These are phyloP conservation scores for Stegodyphus dumicola DNA, from an alignment of 1,140 invertebrate genomes.

Conservation along the genomic window DNA sequence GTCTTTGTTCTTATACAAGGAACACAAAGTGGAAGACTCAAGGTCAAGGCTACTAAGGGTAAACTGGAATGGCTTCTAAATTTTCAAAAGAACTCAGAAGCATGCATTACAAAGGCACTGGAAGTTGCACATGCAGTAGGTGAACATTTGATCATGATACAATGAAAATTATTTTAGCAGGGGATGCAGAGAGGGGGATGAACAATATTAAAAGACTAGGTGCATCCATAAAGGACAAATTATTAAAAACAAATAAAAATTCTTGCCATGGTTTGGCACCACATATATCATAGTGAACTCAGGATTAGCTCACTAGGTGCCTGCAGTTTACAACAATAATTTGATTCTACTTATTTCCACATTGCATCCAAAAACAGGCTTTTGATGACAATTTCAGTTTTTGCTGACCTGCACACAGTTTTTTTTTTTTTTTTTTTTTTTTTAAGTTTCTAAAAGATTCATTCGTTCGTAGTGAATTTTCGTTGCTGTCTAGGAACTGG, in stretches of 20 bases:
- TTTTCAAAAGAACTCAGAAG: slow-evolving; percentile 60
- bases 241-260: slow-evolving; percentile 47
- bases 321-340: slow-evolving; percentile 51
- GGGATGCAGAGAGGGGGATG: slow-evolving; percentile 53
- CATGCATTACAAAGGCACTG: slow-evolving; percentile 61
- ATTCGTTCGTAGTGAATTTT: slow-evolving; percentile 49
- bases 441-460: slow-evolving; percentile 51
- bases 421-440: slow-evolving; percentile 11
- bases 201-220: slow-evolving; percentile 58
- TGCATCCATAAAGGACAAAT: slow-evolving; percentile 48
- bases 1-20: slow-evolving; percentile 59
- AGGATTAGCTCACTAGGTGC: slow-evolving; percentile 49
- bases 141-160: slow-evolving; percentile 58
- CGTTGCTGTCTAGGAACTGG: slow-evolving; percentile 60
- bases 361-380: slow-evolving; percentile 54
- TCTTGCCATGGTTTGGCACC: slow-evolving; percentile 56
- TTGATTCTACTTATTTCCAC: slow-evolving; percentile 54
- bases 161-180: slow-evolving; percentile 36
- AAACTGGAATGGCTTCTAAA: slow-evolving; percentile 59
- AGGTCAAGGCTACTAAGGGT: slow-evolving; percentile 61
- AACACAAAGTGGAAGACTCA: slow-evolving; percentile 61
- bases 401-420: slow-evolving; percentile 29
- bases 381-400: slow-evolving; percentile 29
- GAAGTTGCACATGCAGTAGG: slow-evolving; percentile 60
- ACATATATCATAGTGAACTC: slow-evolving; percentile 44